Conservation (phyloP, 2,797 vertebrate species). For the Sebastes ruberrimus region DNA sequence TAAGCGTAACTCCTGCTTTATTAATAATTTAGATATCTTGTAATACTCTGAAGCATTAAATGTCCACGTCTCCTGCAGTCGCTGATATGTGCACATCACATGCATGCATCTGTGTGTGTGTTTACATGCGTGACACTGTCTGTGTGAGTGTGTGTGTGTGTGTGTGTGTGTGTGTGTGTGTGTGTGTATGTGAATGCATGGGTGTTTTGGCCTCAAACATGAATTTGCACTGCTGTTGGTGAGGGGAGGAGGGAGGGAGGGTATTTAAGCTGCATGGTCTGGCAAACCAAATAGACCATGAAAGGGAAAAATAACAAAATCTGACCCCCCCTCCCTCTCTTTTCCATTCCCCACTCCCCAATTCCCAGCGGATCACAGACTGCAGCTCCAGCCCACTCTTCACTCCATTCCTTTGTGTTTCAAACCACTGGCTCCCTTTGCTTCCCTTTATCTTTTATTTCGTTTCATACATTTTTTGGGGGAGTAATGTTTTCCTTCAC, state of each 20-base stretch:
- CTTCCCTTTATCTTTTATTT: constrained; percentile 61
- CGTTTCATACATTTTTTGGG: constrained; percentile 43
- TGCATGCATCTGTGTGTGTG: not conserved
- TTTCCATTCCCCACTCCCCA: constrained; percentile 24
- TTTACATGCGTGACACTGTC: not conserved
- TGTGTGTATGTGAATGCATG: not conserved
- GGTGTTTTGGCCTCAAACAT: constrained; percentile 36
- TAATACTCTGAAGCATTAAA: constrained; percentile 44
- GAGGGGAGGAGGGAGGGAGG: constrained; percentile 14
- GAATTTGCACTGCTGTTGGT: constrained; percentile 38
- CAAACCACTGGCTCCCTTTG: constrained; percentile 62
- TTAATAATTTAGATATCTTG: constrained; percentile 48
- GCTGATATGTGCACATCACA: not conserved
- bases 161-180: constrained; percentile 3
- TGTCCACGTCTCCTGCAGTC: constrained; percentile 4
- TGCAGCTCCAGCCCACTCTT: constrained; percentile 58
- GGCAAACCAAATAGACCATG: constrained; percentile 75
- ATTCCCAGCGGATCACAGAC: constrained; percentile 57
- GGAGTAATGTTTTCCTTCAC: constrained; percentile 55
- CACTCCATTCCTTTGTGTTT: constrained; percentile 66
- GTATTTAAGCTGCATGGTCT: constrained; percentile 71
- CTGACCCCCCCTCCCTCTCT: constrained; percentile 15
- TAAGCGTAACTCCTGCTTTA: constrained; percentile 26
- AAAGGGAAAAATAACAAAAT: constrained; percentile 74
- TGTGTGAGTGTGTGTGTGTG: not conserved